phyloP scores from a whole-genome alignment of 2,888 invertebrate genomes.

The Pardosa pseudoannulata region DNA sequence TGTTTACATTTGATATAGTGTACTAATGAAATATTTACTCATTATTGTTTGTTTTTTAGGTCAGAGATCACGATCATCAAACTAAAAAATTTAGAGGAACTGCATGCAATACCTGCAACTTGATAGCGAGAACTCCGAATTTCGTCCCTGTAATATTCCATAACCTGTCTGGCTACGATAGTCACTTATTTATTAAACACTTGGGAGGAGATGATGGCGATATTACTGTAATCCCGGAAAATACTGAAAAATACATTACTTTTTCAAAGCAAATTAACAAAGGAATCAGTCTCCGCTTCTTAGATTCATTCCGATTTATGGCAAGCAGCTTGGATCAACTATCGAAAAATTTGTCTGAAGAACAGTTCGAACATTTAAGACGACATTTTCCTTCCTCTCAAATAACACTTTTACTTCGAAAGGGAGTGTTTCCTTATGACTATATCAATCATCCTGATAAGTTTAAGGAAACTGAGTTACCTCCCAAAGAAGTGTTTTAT shows the following conservation, averaged over 20 bases:
- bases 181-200: too few species aligned
- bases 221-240: too few species aligned
- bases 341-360: neutral
- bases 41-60: neutral
- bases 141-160: too few species aligned
- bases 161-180: too few species aligned
- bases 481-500: neutral
- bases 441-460: neutral
- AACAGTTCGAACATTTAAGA: neutral
- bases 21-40: neutral
- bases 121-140: too few species aligned
- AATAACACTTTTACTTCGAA: neutral
- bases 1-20: neutral
- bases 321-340: too few species aligned
- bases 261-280: neutral
- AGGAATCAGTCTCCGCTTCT: neutral
- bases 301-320: too few species aligned
- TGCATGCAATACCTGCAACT: too few species aligned
- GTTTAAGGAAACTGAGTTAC: neutral
- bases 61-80: neutral
- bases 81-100: neutral
- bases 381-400: neutral
- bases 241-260: too few species aligned
- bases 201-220: too few species aligned
- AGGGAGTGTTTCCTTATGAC: neutral